A percentile compares a stretch with the other conserved stretches of the same genome.
Conservation (phyloP, 2,113 vertebrate species). For the Ammodytes marinus region DNA sequence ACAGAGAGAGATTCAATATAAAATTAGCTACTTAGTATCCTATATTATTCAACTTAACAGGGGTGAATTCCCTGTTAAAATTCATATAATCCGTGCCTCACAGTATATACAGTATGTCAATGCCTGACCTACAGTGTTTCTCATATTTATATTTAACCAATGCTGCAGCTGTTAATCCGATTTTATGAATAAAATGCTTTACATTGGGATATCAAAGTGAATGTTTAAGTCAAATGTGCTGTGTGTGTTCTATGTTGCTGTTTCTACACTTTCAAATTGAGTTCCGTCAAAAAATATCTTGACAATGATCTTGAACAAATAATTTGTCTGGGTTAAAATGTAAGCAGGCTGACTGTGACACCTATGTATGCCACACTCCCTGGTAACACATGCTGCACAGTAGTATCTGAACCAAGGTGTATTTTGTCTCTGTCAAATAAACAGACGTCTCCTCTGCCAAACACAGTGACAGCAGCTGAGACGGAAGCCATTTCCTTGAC, state of each 20-base stretch:
- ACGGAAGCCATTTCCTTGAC: constrained; percentile 75
- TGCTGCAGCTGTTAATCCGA: constrained; percentile 56
- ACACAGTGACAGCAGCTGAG: constrained; percentile 73
- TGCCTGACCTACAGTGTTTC: constrained; percentile 42
- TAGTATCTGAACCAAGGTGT: constrained; percentile 47
- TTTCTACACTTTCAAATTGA: constrained; percentile 1
- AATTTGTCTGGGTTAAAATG: constrained; percentile 5
- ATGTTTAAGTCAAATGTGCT: neutral
- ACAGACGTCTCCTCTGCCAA: constrained; percentile 71
- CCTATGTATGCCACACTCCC: constrained; percentile 46
- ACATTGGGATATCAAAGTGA: neutral
- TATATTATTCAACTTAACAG: constrained; percentile 72
- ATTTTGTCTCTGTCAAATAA: constrained; percentile 71
- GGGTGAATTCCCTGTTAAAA: constrained; percentile 60
- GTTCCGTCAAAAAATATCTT: neutral
- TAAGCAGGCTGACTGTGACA: constrained; percentile 28
- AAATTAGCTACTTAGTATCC: constrained; percentile 72
- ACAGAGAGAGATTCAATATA: constrained; percentile 49
- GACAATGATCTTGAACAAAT: neutral
- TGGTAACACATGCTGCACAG: constrained; percentile 58
- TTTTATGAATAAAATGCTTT: constrained; percentile 21
- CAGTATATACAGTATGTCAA: constrained; percentile 40
- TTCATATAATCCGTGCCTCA: constrained; percentile 28
- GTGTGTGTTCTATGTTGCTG: neutral
- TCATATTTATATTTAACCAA: constrained; percentile 39